Conservation (phyloP, 2,113 vertebrate species). For the Limanda limanda region DNA sequence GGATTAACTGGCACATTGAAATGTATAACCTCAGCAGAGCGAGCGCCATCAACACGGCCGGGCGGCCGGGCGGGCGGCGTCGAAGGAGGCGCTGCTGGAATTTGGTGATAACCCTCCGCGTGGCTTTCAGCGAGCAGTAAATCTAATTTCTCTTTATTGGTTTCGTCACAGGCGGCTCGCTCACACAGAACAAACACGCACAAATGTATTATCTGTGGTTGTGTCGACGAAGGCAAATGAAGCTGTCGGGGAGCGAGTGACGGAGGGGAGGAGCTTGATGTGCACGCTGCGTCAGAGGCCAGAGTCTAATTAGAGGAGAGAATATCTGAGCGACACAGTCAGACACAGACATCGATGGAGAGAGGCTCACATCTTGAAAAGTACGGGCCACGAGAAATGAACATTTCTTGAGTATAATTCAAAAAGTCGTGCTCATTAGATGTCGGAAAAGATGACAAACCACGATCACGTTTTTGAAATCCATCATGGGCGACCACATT, state of each 20-base stretch:
- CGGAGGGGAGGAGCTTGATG: conserved; percentile 56
- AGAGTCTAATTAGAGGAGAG: conserved; percentile 62
- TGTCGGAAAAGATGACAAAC: conserved; percentile 37
- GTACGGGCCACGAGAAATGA: not conserved
- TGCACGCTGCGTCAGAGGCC: conserved; percentile 43
- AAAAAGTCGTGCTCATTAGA: not conserved
- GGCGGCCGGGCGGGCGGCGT: conserved; percentile 27
- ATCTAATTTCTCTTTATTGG: conserved; percentile 64
- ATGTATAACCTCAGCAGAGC: conserved; percentile 61
- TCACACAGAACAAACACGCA: conserved; percentile 71
- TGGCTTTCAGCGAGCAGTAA: conserved; percentile 66
- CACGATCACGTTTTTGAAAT: conserved; percentile 19
- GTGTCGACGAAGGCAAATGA: conserved; percentile 61
- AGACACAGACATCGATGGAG: not conserved
- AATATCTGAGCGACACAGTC: not conserved
- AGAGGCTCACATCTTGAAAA: not conserved
- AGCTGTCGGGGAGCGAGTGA: conserved; percentile 59
- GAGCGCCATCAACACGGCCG: conserved; percentile 40
- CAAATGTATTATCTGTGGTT: conserved; percentile 65
- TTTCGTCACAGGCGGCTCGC: conserved; percentile 57
- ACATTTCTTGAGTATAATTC: not conserved
- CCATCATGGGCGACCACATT: conserved; percentile 6
- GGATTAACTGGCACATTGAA: conserved; percentile 66
- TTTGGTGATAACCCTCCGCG: conserved; percentile 63
- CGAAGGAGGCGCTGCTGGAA: conserved; percentile 62